phyloP scores from a whole-genome alignment of 2,888 invertebrate species.

The Cryptocheilus praepositus region DNA sequence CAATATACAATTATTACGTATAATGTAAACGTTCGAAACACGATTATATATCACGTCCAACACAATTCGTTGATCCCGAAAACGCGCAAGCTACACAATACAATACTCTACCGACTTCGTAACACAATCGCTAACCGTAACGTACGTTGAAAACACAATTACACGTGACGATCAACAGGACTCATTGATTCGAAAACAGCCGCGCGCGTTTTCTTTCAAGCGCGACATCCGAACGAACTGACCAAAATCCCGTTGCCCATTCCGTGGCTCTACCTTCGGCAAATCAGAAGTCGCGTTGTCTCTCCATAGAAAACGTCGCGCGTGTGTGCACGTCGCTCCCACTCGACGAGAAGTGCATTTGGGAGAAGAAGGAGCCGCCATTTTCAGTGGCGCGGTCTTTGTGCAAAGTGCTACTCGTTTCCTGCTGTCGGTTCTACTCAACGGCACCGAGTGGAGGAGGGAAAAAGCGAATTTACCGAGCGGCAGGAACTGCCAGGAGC shows the following conservation, averaged over 20 bases:
- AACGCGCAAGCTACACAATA: too few relatives aligned
- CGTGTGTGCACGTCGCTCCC: slow-evolving; percentile 30
- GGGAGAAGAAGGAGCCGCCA: slow-evolving; percentile 50
- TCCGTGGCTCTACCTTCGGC: too few relatives aligned
- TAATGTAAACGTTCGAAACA: too few relatives aligned
- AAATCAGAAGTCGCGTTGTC: slow-evolving; percentile 18
- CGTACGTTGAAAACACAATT: too few relatives aligned
- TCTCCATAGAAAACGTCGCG: slow-evolving; percentile 1
- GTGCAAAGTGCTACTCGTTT: slow-evolving; percentile 57
- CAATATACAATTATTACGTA: too few relatives aligned
- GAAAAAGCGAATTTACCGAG: slow-evolving; percentile 25
- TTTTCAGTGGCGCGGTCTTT: slow-evolving; percentile 51
- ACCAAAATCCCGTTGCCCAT: slow-evolving; percentile 30
- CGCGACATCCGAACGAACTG: slow-evolving; percentile 16
- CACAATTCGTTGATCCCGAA: too few relatives aligned
- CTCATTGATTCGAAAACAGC: too few relatives aligned
- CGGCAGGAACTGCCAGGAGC: neutral
- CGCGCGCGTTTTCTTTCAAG: neutral
- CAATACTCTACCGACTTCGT: too few relatives aligned
- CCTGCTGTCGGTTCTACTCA: slow-evolving; percentile 41
- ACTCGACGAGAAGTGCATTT: slow-evolving; percentile 53
- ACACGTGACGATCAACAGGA: too few relatives aligned
- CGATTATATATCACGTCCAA: too few relatives aligned
- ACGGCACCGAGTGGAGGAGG: slow-evolving; percentile 2
- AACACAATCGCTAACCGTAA: too few relatives aligned